Evolutionary conservation across 2,113 vertebrate genomes (phyloP).

Genomic region (Tetrao urogallus): DNA sequence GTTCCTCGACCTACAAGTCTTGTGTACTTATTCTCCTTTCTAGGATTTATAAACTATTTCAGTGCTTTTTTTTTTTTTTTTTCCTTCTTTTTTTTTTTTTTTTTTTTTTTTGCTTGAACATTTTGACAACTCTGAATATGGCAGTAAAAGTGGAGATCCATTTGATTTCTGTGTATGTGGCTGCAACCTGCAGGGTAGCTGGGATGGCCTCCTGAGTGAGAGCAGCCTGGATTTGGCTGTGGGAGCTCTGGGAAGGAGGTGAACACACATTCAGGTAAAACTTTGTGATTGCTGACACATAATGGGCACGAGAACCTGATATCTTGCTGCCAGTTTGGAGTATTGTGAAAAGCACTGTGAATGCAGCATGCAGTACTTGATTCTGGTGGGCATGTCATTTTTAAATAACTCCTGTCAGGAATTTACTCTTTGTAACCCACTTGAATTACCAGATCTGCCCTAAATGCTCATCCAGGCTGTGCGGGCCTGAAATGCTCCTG

Average conservation of each 20-base stretch:
- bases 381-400: neutral
- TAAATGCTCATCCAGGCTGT: neutral
- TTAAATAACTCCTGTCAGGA: neutral
- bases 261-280: fast-evolving
- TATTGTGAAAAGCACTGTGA: neutral
- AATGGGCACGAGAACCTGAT: neutral
- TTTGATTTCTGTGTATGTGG: neutral
- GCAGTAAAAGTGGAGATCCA: neutral
- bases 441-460: neutral
- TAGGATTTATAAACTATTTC: conserved; percentile 63
- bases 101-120: neutral
- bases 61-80: conserved; percentile 28
- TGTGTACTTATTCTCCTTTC: conserved; percentile 32
- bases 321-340: neutral
- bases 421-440: neutral
- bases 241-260: fast-evolving
- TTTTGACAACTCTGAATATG: conserved; percentile 40
- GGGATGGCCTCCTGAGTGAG: neutral
- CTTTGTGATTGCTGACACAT: neutral
- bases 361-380: neutral
- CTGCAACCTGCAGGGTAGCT: neutral
- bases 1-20: conserved; percentile 34
- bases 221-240: fast-evolving
- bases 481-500: neutral
- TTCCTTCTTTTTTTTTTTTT: conserved; percentile 9